Evolutionary conservation across 2,113 vertebrate genomes (phyloP).

Genomic region (Ariopsis seemanni): DNA sequence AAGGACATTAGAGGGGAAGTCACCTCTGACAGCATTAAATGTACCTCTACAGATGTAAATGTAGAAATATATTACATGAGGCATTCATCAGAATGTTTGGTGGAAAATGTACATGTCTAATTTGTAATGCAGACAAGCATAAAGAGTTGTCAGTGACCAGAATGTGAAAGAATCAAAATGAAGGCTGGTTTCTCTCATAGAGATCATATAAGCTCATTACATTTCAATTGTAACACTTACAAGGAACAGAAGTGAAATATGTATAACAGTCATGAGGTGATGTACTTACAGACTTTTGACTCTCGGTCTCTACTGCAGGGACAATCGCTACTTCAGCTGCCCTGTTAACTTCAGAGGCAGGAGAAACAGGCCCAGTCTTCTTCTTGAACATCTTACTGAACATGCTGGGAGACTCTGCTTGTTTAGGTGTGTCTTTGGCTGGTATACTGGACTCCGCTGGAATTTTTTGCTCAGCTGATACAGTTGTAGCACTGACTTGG

Average conservation of each 20-base stretch:
- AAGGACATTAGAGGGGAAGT: not conserved
- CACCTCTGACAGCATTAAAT: not conserved
- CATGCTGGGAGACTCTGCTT: no score
- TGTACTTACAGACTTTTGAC: no score
- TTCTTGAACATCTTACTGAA: no score
- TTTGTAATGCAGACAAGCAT: not conserved
- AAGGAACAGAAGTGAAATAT: not conserved
- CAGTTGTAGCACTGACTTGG: no score
- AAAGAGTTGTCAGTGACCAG: not conserved
- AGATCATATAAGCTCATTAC: not conserved
- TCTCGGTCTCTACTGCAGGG: not conserved
- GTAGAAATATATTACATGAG: not conserved
- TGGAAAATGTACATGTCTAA: not conserved
- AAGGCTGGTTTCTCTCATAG: not conserved
- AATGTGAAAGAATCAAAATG: not conserved
- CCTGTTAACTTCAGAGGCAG: not conserved
- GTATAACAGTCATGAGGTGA: no score
- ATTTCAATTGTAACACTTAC: not conserved
- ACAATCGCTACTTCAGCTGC: not conserved
- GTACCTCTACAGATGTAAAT: not conserved
- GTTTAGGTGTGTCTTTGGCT: no score
- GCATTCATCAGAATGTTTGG: not conserved
- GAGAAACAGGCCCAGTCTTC: no score
- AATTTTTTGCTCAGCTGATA: no score
- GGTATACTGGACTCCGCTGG: no score